Percentiles rank a stretch among this genome's conserved stretches.
Conservation (phyloP, 1,140 invertebrate species). For the Euborellia annulipes region DNA sequence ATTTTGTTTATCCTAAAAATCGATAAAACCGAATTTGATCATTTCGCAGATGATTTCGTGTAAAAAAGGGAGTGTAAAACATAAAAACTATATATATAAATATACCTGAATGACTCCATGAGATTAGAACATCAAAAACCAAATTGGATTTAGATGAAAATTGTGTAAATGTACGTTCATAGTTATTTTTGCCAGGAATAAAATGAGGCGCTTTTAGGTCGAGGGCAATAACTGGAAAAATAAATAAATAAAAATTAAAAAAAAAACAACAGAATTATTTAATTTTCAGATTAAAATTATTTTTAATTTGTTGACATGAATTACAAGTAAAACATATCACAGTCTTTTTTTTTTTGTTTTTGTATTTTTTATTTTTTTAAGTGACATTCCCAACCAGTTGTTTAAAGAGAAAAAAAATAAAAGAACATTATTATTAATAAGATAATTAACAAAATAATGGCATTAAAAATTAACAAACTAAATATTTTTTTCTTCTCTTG, state of each 20-base stretch:
- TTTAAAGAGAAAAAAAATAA: too few relatives aligned
- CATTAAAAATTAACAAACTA: too few relatives aligned
- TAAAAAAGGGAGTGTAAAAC: too few relatives aligned
- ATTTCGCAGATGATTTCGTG: too few relatives aligned
- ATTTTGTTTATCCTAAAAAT: too few relatives aligned
- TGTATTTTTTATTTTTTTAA: too few relatives aligned
- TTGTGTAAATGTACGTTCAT: conserved; percentile 26
- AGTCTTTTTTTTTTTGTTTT: background rate
- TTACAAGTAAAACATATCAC: background rate
- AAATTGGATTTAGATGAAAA: conserved; percentile 25
- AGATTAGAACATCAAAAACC: conserved; percentile 30
- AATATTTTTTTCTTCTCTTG: too few relatives aligned
- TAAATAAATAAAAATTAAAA: conserved; percentile 14
- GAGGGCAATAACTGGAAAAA: conserved; percentile 32
- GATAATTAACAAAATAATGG: too few relatives aligned
- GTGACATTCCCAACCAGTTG: too few relatives aligned
- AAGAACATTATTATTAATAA: too few relatives aligned
- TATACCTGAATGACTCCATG: conserved; percentile 36
- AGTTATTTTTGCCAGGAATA: conserved; percentile 32
- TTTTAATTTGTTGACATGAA: conserved; percentile 1
- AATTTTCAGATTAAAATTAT: conserved; percentile 1
- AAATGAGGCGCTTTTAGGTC: conserved; percentile 32
- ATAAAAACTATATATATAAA: background rate
- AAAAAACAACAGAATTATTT: too few relatives aligned
- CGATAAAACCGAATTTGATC: too few relatives aligned